Conservation (phyloP, 2,888 invertebrate species). For the Leptopterna dolabrata region DNA sequence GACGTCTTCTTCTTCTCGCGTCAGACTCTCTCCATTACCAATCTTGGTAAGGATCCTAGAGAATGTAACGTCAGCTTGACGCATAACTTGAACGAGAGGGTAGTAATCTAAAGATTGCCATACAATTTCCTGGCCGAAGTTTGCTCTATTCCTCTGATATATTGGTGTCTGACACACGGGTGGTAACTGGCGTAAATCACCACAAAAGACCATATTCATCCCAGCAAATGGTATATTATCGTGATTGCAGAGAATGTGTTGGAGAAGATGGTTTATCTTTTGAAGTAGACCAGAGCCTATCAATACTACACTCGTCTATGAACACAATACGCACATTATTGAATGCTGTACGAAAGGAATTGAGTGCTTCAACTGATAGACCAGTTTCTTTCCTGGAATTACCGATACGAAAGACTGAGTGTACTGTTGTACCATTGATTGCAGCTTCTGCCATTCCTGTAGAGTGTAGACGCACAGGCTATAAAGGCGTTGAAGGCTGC, state of each 20-base stretch:
- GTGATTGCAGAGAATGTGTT: conserved; percentile 65
- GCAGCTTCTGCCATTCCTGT: conserved; percentile 66
- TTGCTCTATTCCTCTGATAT: conserved; percentile 61
- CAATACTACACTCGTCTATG: conserved; percentile 66
- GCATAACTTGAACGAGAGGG: conserved; percentile 64
- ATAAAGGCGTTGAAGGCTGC: conserved; percentile 65
- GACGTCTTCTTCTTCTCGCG: neutral
- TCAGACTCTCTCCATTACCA: conserved; percentile 48
- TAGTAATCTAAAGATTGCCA: neutral
- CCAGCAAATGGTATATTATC: conserved; percentile 65
- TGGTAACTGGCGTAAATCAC: conserved; percentile 66
- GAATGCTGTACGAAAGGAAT: conserved; percentile 62
- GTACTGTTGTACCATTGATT: conserved; percentile 66
- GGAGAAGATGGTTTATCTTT: conserved; percentile 64
- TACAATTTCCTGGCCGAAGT: conserved; percentile 54
- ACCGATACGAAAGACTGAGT: conserved; percentile 65
- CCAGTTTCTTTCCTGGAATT: conserved; percentile 16
- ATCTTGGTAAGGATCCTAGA: conserved; percentile 63
- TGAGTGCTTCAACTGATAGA: conserved; percentile 58
- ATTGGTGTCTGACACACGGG: conserved; percentile 65
- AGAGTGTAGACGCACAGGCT: conserved; percentile 66
- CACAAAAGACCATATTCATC: conserved; percentile 65
- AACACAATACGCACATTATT: conserved; percentile 63
- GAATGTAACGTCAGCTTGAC: conserved; percentile 65
- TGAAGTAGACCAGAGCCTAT: conserved; percentile 64